These are phyloP conservation scores for Cabera pusaria DNA, from an alignment of 2,888 invertebrate genomes.

Conservation along the genomic window DNA sequence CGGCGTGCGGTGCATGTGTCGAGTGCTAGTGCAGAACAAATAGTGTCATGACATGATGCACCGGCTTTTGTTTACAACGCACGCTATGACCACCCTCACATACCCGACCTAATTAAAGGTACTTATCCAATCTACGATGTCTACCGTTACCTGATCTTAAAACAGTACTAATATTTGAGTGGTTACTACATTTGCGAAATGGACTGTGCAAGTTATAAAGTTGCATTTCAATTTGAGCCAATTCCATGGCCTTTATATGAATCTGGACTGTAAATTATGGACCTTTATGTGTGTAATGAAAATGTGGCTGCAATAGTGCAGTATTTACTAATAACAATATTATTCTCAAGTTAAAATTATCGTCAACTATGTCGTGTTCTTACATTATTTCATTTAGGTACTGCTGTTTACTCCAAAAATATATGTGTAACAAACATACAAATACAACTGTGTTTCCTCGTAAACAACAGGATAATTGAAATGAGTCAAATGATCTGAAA, in stretches of 20 bases:
- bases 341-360: too few relatives aligned
- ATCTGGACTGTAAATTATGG: conserved; percentile 13
- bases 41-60: conserved; percentile 42
- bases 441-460: conserved; percentile 5
- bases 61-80: conserved; percentile 38
- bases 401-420: too few relatives aligned
- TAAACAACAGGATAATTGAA: conserved; percentile 1
- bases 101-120: conserved; percentile 82
- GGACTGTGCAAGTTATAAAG: conserved; percentile 15
- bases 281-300: too few relatives aligned
- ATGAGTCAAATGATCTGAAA: conserved; percentile 13
- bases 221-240: conserved; percentile 16
- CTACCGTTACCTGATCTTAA: conserved; percentile 5
- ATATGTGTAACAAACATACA: too few relatives aligned
- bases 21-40: conserved; percentile 41
- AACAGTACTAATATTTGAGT: conserved; percentile 1
- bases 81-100: conserved; percentile 78
- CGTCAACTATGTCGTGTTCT: too few relatives aligned
- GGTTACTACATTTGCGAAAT: background rate
- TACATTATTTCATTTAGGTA: too few relatives aligned
- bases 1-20: conserved; percentile 52
- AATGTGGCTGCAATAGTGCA: too few relatives aligned
- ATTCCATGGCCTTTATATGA: conserved; percentile 11
- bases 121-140: too few relatives aligned
- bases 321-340: too few relatives aligned